Percentiles rank a stretch among this genome's conserved stretches.
Conservation (phyloP, 2,888 invertebrate genomes). For the Paralinhomoeus sp. region DNA sequence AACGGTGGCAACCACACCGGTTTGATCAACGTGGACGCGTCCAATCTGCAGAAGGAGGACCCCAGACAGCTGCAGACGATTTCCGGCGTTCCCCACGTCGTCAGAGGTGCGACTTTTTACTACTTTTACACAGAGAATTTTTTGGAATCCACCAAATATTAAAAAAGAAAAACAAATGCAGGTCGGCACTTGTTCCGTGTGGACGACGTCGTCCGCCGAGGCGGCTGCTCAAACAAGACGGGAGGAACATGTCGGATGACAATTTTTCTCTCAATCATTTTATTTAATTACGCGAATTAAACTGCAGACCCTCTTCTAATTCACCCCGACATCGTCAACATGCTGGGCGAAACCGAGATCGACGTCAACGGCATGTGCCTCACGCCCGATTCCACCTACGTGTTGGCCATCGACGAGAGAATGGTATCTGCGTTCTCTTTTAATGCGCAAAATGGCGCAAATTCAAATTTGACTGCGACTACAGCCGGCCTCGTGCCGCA, state of each 20-base stretch:
- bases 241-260: conserved; percentile 20
- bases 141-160: no score
- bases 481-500: conserved; percentile 14
- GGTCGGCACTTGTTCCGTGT: conserved; percentile 60
- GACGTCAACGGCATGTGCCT: conserved; percentile 93
- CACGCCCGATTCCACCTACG: conserved; percentile 29
- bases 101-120: conserved; percentile 47
- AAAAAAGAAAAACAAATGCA: no score
- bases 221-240: conserved; percentile 43
- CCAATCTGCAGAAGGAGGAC: conserved; percentile 19
- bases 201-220: conserved; percentile 74
- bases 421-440: no score
- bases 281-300: neutral
- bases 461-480: neutral
- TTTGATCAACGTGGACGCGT: conserved; percentile 20
- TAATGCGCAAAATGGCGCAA: neutral
- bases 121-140: no score
- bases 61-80: conserved; percentile 20
- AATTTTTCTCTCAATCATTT: no score
- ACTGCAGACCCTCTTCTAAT: conserved; percentile 20
- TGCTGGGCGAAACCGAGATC: conserved; percentile 86
- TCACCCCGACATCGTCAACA: conserved; percentile 71
- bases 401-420: conserved; percentile 21
- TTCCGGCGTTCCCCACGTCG: conserved; percentile 23
- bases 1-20: conserved; percentile 26